Conservation (phyloP, 2,888 invertebrate genomes). For the Adelognathus sp. region DNA sequence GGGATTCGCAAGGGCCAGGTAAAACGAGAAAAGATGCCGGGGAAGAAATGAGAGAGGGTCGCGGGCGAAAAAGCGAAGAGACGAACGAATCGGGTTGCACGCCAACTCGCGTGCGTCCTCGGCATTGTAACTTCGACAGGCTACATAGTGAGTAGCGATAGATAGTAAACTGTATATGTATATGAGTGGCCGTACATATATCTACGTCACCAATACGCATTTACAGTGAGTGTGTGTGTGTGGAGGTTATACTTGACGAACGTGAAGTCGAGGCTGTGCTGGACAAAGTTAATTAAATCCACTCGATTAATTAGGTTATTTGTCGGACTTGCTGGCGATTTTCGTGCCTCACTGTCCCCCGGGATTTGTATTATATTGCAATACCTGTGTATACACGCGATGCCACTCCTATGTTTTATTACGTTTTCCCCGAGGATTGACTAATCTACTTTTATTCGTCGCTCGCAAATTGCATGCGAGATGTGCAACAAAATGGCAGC, state of each 20-base stretch:
- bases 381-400: conserved; percentile 31
- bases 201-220: not conserved
- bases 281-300: conserved; percentile 74
- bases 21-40: conserved; percentile 15
- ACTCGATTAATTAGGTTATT: conserved; percentile 77
- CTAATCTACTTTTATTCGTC: not conserved
- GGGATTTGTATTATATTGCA: conserved; percentile 31
- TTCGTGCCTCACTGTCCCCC: conserved; percentile 42
- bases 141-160: conserved; percentile 27
- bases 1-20: conserved; percentile 19
- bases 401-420: conserved; percentile 27
- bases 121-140: conserved; percentile 51
- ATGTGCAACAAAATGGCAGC: not conserved
- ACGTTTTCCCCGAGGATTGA: not conserved
- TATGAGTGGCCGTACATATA: conserved; percentile 4
- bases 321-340: conserved; percentile 61
- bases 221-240: not conserved
- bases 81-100: conserved; percentile 46
- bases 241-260: not conserved
- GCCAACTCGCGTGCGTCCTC: conserved; percentile 54
- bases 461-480: not conserved
- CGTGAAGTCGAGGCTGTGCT: conserved; percentile 27
- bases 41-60: conserved; percentile 5
- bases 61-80: not conserved
- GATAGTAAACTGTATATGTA: not conserved